Evolutionary conservation across 2,797 vertebrate genomes (phyloP).

Genomic region (Acrocephalus scirpaceus): DNA sequence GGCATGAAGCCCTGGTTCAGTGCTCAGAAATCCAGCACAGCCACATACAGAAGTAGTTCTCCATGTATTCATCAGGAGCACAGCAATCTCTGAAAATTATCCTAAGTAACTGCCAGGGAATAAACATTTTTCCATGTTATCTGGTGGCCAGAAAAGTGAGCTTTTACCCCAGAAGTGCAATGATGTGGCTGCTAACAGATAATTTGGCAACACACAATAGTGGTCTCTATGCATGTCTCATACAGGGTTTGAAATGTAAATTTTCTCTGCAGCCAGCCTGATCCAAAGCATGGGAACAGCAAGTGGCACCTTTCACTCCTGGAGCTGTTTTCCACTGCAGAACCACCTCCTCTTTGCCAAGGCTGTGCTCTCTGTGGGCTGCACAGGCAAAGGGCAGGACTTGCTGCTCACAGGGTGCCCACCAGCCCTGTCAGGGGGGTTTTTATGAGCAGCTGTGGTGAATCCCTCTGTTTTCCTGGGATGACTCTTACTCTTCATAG

Average conservation of each 20-base stretch:
- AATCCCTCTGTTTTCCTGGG: neutral
- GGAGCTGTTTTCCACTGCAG: neutral
- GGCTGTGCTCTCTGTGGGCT: neutral
- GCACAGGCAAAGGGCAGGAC: neutral
- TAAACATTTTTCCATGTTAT: neutral
- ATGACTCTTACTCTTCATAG: neutral
- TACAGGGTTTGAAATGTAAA: neutral
- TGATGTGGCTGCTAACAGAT: neutral
- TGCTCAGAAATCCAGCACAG: neutral
- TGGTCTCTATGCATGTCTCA: neutral
- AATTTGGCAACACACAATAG: neutral
- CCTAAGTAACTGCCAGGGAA: neutral
- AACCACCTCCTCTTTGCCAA: rapidly evolving
- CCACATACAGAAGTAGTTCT: neutral
- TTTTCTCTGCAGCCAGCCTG: neutral
- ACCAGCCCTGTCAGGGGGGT: rapidly evolving
- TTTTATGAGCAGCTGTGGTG: rapidly evolving
- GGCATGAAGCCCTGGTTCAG: neutral
- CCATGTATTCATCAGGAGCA: neutral
- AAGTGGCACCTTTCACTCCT: neutral
- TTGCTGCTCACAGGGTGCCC: neutral
- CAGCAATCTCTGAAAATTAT: neutral
- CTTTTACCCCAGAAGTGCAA: neutral
- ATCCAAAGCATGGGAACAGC: neutral
- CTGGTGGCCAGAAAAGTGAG: neutral